Evolutionary conservation across 2,888 invertebrate species (phyloP).

Genomic region (Terebella lapidaria): DNA sequence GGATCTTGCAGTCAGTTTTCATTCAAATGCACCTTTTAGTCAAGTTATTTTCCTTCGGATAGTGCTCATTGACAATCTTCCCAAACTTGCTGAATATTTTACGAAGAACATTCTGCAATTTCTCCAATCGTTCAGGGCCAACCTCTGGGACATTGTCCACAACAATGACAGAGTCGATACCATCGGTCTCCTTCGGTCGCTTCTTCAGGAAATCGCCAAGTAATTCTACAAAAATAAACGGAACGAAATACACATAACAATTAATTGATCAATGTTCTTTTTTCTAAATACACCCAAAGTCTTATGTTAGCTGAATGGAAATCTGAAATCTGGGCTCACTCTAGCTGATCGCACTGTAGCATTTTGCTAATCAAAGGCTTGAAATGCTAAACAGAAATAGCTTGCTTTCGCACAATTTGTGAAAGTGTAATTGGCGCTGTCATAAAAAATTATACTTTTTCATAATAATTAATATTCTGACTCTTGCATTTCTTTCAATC

Average conservation of each 20-base stretch:
- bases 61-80: slow-evolving; percentile 79
- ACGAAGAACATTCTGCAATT: slow-evolving; percentile 82
- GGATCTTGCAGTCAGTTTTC: background rate
- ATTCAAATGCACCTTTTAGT: slow-evolving; percentile 70
- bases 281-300: too few species aligned
- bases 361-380: too few species aligned
- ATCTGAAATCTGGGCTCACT: too few species aligned
- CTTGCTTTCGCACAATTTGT: too few species aligned
- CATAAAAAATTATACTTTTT: too few species aligned
- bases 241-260: too few species aligned
- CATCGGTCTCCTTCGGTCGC: slow-evolving; percentile 90
- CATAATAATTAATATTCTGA: background rate
- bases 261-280: too few species aligned
- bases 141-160: slow-evolving; percentile 96
- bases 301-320: background rate
- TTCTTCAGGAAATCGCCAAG: slow-evolving; percentile 82
- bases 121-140: slow-evolving; percentile 82
- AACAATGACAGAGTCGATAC: slow-evolving; percentile 90
- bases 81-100: slow-evolving; percentile 87
- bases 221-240: slow-evolving; percentile 66
- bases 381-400: too few species aligned
- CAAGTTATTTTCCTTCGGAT: slow-evolving; percentile 74
- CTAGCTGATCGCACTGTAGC: too few species aligned
- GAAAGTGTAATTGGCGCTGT: too few species aligned
- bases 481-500: too few species aligned